Evolutionary conservation across 2,888 invertebrate genomes (phyloP).

Genomic region (Tubulanus polymorphus): DNA sequence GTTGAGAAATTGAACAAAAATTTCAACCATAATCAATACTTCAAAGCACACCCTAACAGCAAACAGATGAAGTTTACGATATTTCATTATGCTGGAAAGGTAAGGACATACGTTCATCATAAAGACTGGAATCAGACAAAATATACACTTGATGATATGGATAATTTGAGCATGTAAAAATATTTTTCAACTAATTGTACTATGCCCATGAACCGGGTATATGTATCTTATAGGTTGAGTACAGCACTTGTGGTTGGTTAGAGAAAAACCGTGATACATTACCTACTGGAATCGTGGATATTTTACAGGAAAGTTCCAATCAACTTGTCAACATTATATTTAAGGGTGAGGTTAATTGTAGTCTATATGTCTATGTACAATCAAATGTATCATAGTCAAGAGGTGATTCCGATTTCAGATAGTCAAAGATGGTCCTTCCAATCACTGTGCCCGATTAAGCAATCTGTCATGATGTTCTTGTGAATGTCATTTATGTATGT

Average conservation of each 20-base stretch:
- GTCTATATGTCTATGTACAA: background rate
- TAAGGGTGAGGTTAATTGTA: conserved; percentile 28
- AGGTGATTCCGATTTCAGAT: too few relatives aligned
- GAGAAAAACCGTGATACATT: conserved; percentile 51
- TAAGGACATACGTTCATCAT: conserved; percentile 18
- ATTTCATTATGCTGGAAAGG: conserved; percentile 49
- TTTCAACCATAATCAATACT: conserved; percentile 28
- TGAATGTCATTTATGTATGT: background rate
- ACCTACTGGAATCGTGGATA: conserved; percentile 41
- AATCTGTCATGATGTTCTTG: background rate
- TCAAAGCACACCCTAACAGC: conserved; percentile 28
- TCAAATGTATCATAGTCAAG: too few relatives aligned
- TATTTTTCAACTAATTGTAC: too few relatives aligned
- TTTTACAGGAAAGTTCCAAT: conserved; percentile 39
- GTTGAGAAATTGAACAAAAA: conserved; percentile 44
- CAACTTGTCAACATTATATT: conserved; percentile 40
- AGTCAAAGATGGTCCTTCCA: too few relatives aligned
- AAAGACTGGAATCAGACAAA: too few relatives aligned
- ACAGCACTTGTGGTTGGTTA: conserved; percentile 39
- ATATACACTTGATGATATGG: too few relatives aligned
- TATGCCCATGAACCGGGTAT: too few relatives aligned
- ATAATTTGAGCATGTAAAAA: too few relatives aligned
- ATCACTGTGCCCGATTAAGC: too few relatives aligned
- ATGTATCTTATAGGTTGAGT: conserved; percentile 30
- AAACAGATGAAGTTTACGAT: conserved; percentile 37